Evolutionary conservation across 2,888 invertebrate genomes (phyloP).

Genomic region (Andrena bicolor): DNA sequence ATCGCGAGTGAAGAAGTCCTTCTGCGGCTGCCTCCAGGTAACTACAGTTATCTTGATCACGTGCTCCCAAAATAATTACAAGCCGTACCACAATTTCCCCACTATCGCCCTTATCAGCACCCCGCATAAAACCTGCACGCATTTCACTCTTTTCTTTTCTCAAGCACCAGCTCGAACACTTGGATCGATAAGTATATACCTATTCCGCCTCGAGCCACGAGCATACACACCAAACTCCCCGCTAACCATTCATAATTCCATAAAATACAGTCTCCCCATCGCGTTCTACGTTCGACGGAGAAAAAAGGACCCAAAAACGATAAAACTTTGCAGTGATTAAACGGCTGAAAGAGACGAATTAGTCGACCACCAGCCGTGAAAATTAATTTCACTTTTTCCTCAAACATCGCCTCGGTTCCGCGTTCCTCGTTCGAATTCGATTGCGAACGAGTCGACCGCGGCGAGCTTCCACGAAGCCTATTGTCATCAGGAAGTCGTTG

Average conservation of each 20-base stretch:
- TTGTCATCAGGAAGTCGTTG: constrained; percentile 44
- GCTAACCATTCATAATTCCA: too few relatives aligned
- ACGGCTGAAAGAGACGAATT: constrained; percentile 25
- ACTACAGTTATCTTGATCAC: constrained; percentile 25
- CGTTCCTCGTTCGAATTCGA: constrained; percentile 36
- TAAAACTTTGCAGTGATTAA: background rate
- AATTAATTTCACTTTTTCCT: constrained; percentile 32
- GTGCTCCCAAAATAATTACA: constrained; percentile 14
- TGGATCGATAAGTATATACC: constrained; percentile 8
- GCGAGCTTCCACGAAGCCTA: constrained; percentile 22
- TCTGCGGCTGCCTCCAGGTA: constrained; percentile 95
- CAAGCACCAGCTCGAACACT: background rate
- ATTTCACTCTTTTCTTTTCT: background rate
- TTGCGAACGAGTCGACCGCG: constrained; percentile 2
- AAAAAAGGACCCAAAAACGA: background rate
- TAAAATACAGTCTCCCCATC: too few relatives aligned
- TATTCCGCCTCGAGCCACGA: background rate
- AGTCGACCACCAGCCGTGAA: background rate
- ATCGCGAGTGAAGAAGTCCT: constrained; percentile 85
- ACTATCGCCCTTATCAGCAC: background rate
- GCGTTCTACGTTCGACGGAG: background rate
- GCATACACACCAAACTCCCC: too few relatives aligned
- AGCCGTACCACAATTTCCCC: constrained; percentile 19
- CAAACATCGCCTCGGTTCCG: constrained; percentile 25
- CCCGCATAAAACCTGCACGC: background rate